Base-by-base conservation (phyloP, 2,888 invertebrate species). In the Parelbella ahira region DNA sequence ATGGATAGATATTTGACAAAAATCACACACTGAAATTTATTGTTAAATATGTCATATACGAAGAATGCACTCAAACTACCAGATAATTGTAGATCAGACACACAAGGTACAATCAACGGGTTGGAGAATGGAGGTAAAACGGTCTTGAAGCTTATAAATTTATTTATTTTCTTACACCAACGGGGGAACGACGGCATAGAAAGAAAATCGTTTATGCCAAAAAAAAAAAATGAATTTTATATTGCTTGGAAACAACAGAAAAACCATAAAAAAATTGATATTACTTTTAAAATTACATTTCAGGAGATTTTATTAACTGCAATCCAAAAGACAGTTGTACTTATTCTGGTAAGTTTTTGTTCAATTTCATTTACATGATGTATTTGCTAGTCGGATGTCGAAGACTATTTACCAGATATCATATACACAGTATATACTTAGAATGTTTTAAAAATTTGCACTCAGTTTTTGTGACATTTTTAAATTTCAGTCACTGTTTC, bases 21-120 rank as follows among this genome's bases (percentile, higher is more conserved):
- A 68, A 61, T 73, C 64, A 69, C 71, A 72, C 68, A 73, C 68
- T 82, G 80, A 87, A 86, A 87, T 84, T 87, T 74, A 72, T 77
- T 78, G 84, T 84, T 65, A 75, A 83, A 76, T 79, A 87, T 87
- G 87, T 86, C 84, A 80, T 53, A 77, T 58, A 73, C 76, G 70
- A 84, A 73, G 77, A 82, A 80, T 76, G 66, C 63, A 64, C 63
- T 73, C 55, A 83, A 79, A 80, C 67, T 74, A 69, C 57, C 75
- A 48, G 74, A 81, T 63, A 80, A 74, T 76, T 72, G 54, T 61
- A 72, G 59, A 61, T 62, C 60, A 66, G 71, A 79, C 47, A 49
- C 63, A 48, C 65, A 68, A 42, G 51, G 19, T 27, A 8, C 52
- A 49, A 62, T 56, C 49, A 56, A 62, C 41, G 71, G 54, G 58